Conservation (phyloP, 2,797 vertebrate genomes). For the Cercopithecus hamlyni region DNA sequence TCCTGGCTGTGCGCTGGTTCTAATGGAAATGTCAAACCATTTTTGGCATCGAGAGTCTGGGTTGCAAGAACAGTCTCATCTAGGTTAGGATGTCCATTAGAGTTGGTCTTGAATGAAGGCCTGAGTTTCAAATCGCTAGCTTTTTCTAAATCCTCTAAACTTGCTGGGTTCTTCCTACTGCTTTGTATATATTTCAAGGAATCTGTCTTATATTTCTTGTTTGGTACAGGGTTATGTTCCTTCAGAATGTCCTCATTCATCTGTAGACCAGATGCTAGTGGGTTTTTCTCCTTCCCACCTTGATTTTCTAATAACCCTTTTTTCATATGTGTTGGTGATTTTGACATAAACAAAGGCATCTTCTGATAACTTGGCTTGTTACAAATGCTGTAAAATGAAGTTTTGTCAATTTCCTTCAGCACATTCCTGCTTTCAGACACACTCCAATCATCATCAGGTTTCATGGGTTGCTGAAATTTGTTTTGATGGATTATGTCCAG, state of each 20-base stretch:
- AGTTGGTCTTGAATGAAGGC: neutral
- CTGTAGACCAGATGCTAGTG: accelerated
- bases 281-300: neutral
- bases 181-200: neutral
- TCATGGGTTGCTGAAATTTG: neutral
- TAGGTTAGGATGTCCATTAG: neutral
- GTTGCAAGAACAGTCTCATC: neutral
- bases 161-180: neutral
- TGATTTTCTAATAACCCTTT: neutral
- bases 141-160: neutral
- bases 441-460: accelerated
- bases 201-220: neutral
- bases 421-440: neutral
- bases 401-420: neutral
- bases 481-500: neutral
- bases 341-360: neutral
- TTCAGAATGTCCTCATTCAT: neutral
- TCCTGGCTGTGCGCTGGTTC: neutral
- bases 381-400: neutral
- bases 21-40: neutral
- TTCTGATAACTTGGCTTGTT: neutral
- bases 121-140: neutral
- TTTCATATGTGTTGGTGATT: neutral
- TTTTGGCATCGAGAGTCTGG: neutral
- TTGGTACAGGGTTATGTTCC: neutral